phyloP scores from a whole-genome alignment of 2,888 invertebrate species.

The Caenorhabditis afra region DNA sequence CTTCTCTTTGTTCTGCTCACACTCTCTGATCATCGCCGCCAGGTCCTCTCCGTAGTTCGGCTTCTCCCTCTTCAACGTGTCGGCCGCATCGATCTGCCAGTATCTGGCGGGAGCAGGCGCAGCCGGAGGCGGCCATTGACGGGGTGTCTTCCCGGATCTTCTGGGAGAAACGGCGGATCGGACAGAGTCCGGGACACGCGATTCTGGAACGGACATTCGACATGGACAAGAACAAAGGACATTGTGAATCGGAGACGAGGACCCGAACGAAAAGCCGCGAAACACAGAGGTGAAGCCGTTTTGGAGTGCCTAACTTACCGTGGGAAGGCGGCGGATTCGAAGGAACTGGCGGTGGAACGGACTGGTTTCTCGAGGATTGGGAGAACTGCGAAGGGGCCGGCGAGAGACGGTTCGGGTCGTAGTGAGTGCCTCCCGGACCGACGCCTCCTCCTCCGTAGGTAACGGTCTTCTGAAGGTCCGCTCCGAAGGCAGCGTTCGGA shows the following conservation, averaged over 20 bases:
- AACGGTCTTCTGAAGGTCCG: constrained; percentile 37
- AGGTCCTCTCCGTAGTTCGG: constrained; percentile 44
- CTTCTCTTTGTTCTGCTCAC: constrained; percentile 20
- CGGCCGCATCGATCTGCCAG: constrained; percentile 69
- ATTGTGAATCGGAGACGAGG: constrained; percentile 10
- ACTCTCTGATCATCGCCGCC: constrained; percentile 47
- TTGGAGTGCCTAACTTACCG: constrained; percentile 28
- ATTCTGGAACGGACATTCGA: constrained; percentile 59
- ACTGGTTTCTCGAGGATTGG: constrained; percentile 25
- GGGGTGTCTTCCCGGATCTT: constrained; percentile 39
- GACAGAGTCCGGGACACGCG: constrained; percentile 65
- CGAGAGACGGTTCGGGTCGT: constrained; percentile 48
- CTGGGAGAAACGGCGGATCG: constrained; percentile 66
- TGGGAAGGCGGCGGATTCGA: constrained; percentile 57
- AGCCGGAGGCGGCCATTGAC: constrained; percentile 64
- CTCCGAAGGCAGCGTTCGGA: constrained; percentile 62
- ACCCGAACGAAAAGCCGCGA: constrained; percentile 19
- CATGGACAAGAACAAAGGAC: constrained; percentile 40
- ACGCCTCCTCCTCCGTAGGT: constrained; percentile 46
- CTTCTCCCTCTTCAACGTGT: constrained; percentile 50
- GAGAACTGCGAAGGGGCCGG: constrained; percentile 52
- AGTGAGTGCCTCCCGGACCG: constrained; percentile 48
- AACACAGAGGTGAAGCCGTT: background rate
- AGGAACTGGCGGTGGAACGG: constrained; percentile 55
- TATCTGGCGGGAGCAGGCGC: constrained; percentile 53